Evolutionary conservation across 2,113 vertebrate species (phyloP).

Genomic region (Equus quagga): DNA sequence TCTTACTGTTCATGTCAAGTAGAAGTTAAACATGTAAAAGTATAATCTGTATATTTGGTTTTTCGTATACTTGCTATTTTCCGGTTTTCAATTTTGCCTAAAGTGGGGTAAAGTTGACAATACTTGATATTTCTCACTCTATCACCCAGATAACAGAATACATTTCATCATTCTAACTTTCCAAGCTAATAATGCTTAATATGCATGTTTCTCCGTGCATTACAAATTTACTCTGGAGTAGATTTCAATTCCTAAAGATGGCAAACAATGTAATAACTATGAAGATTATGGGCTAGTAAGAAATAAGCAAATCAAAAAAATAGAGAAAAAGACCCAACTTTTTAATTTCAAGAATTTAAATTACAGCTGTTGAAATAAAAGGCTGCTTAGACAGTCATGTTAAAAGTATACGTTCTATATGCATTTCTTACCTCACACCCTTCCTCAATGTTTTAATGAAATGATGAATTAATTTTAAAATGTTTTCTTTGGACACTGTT

Average conservation of each 20-base stretch:
- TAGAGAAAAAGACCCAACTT: neutral
- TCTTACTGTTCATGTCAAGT: slow-evolving; percentile 5
- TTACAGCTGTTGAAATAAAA: slow-evolving; percentile 1
- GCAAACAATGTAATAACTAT: neutral
- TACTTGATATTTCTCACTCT: neutral
- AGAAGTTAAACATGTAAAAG: slow-evolving; percentile 25
- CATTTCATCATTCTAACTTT: slow-evolving; percentile 20
- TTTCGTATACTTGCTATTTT: neutral
- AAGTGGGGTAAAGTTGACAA: neutral
- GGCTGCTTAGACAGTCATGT: neutral
- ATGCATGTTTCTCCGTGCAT: neutral
- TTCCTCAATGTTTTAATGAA: slow-evolving; percentile 19
- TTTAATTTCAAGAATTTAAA: slow-evolving; percentile 54
- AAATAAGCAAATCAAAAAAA: neutral
- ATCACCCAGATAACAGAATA: neutral
- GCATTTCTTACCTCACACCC: neutral
- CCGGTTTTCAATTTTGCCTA: neutral
- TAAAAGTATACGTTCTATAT: neutral
- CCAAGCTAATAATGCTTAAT: neutral
- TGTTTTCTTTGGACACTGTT: slow-evolving; percentile 15
- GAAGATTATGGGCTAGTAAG: neutral
- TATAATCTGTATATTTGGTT: neutral
- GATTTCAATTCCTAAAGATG: slow-evolving; percentile 44
- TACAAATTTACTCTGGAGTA: slow-evolving; percentile 19
- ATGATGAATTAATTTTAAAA: slow-evolving; percentile 36